Evolutionary conservation across 2,113 vertebrate genomes (phyloP), one percentile per base, ranked within the genome.

Genomic region (Nerophis lumbriciformis): DNA sequence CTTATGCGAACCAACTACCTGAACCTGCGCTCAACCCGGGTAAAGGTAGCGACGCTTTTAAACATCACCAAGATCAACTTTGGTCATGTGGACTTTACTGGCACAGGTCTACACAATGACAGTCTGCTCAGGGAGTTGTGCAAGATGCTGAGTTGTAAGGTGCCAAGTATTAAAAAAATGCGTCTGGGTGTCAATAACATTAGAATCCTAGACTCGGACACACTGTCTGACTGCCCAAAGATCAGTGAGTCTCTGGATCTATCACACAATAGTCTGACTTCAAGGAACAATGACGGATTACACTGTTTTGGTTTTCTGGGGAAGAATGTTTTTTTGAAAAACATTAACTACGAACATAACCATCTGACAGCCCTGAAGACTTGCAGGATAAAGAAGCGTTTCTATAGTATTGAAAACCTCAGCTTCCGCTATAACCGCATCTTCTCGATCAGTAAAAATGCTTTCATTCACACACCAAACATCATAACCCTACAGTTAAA

Each of bases 361-460:
- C 65, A 75, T 13, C 53, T 93, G 19, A 77, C 19, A 1, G 0
- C 0, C 0, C 70, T 93, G 0, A 1, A 0, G 0, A 4, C 35
- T 0, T 93, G 91, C 75, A 61, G 8, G 5, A 60, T 0, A 47
- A 0, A 0, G 1, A 2, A 51, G 0, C 0, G 0, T 0, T 83
- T 90, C 0, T 0, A 0, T 1, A 45, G 56, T 1, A 49, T 94
- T 19, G 7, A 47, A 21, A 65, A 65, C 4, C 19, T 94, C 15
- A 91, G 85, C 48, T 89, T 86, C 37, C 88, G 91, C 4, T 93
- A 90, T 79, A 94, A 94, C 66, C 89, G 90, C 36, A 93, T 95
- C 65, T 75, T 88, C 10, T 13, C 48, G 0, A 74, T 90, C 0
- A 0, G 6, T 0, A 0, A 15, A 0, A 0, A 8, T 6, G 92